Base-by-base conservation (phyloP, 2,888 invertebrate species). In the Onchidella celtica region DNA sequence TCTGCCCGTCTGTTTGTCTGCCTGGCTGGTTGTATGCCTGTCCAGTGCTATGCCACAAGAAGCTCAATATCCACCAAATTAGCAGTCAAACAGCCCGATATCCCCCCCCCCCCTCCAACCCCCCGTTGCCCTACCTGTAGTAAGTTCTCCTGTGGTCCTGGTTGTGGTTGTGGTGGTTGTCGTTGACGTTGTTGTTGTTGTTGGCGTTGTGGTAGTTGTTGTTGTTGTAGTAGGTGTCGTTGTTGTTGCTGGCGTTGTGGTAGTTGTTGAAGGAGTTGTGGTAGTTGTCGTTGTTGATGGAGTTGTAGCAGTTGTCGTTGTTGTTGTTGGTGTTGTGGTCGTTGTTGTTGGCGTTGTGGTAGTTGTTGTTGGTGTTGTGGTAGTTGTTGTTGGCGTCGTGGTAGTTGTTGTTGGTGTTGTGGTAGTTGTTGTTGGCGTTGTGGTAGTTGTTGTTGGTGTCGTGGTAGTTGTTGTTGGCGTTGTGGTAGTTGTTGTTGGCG, bases 151-250 rank as follows among this genome's bases (percentile, higher is more conserved):
- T 47, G 47, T 47, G 47, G 47, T 47, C 47, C 47, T 47, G 6
- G 47, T 47, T 47, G 47, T 47, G 6, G 47, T 17, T 47, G 47
- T 11, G 47, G 47, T 47, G 17, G 47, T 47, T 47, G 47, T 47
- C 6, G 47, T 47, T 47, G 47, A 47, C 17, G 47, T 27, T 78
- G 81, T 9, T 24, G 24, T 6, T 81, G 69, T 2, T 55, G 27
- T 11, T 55, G 59, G 2, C 59, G 72, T 9, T 11, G 6, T 11
- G 55, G 57, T n/a, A n/a, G 32, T 9, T 21, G 40, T 14, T 55
- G 55, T 24, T 57, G 59, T 0, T 72, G 72, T 1, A 2, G n/a
- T 11, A 36, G 72, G 6, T 29, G 57, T n/a, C n/a, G 36, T n/a
- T 34, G 72, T 34, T 72, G 72, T 11, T 17, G 6, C 9, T 6